phyloP scores from a whole-genome alignment of 2,797 vertebrate genomes.

The Centroberyx gerrardi region DNA sequence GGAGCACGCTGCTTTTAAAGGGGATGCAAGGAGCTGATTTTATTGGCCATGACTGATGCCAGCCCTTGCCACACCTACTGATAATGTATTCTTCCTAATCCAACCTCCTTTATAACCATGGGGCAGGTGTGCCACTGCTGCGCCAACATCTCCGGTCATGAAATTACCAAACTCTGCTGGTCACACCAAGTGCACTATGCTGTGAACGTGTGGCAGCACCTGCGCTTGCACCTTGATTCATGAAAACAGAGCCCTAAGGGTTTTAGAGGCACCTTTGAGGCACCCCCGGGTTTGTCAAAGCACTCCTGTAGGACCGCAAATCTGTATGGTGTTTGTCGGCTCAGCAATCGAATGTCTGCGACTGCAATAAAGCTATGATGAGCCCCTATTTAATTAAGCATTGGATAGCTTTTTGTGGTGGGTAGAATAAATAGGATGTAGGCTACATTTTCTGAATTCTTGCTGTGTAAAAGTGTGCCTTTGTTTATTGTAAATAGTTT shows the following conservation, averaged over 20 bases:
- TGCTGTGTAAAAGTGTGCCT: not conserved
- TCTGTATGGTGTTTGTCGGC: not conserved
- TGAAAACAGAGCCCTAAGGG: conserved; percentile 45
- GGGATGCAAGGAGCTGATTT: no score
- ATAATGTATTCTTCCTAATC: no score
- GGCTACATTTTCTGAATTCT: not conserved
- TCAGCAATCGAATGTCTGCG: not conserved
- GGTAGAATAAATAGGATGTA: not conserved
- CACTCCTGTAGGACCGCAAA: conserved; percentile 9
- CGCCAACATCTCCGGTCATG: no score
- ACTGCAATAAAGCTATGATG: not conserved
- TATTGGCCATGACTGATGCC: no score
- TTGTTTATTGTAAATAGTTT: not conserved
- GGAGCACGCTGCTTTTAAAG: no score
- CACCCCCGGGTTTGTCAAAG: conserved; percentile 19
- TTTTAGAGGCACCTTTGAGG: conserved; percentile 18
- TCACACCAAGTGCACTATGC: no score
- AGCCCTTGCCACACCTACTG: no score
- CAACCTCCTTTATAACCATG: no score
- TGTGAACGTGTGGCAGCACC: conserved; percentile 1
- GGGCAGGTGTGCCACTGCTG: no score
- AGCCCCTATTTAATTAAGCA: no score
- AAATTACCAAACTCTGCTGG: no score
- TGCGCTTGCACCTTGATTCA: conserved; percentile 44
- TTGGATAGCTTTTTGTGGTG: not conserved